Percentiles rank a stretch among this genome's conserved stretches.
Conservation (phyloP, 2,888 invertebrate genomes). For the Amiota communis region DNA sequence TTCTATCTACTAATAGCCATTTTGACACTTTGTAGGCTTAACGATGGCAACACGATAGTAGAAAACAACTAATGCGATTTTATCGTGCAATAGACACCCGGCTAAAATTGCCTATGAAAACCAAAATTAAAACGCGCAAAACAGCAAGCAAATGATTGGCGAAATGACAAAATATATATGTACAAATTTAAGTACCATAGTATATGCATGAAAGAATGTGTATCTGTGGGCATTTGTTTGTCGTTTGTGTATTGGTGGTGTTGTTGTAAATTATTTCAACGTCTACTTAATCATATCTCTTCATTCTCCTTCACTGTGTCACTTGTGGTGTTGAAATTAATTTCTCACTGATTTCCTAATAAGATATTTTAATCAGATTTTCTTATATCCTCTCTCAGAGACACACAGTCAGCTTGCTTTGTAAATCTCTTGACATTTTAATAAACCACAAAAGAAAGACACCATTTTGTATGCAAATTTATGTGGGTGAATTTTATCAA, state of each 20-base stretch:
- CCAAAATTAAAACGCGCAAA: not conserved
- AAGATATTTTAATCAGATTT: constrained; percentile 26
- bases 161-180: not conserved
- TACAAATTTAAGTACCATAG: too few relatives aligned
- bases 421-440: constrained; percentile 15
- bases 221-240: constrained; percentile 4
- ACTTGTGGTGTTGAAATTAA: constrained; percentile 23
- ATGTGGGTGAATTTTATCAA: not conserved
- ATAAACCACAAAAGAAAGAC: not conserved
- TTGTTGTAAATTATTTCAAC: constrained; percentile 21
- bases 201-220: not conserved
- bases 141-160: constrained; percentile 22
- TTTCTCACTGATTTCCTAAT: constrained; percentile 25
- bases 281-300: not conserved
- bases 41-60: not conserved
- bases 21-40: constrained; percentile 7
- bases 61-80: constrained; percentile 23
- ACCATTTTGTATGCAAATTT: constrained; percentile 4
- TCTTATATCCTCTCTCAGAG: not conserved
- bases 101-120: not conserved
- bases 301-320: not conserved
- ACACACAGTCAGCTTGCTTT: not conserved
- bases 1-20: not conserved
- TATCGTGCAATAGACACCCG: constrained; percentile 12
- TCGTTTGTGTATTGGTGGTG: not conserved